phyloP scores from a whole-genome alignment of 2,113 vertebrate genomes.

The Pelodiscus sinensis region DNA sequence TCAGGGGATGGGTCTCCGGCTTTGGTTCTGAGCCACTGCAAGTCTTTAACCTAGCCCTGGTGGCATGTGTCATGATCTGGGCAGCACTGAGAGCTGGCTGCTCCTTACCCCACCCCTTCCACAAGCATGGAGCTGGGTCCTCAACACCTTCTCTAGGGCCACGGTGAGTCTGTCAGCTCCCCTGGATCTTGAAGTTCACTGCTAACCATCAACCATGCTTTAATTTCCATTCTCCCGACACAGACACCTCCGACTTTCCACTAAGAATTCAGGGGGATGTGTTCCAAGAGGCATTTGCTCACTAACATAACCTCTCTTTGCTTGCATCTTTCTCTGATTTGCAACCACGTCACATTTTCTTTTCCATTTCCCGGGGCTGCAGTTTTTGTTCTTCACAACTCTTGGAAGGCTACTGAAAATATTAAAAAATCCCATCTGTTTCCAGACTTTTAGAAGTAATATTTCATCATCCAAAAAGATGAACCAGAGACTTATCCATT shows the following conservation, averaged over 20 bases:
- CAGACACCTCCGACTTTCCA: slow-evolving; percentile 39
- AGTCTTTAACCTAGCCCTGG: too few relatives aligned
- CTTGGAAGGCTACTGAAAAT: neutral
- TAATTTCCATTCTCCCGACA: slow-evolving; percentile 31
- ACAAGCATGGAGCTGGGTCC: too few relatives aligned
- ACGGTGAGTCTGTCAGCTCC: too few relatives aligned
- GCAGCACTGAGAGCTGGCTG: too few relatives aligned
- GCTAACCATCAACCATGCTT: neutral
- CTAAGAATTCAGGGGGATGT: neutral
- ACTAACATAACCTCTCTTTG: slow-evolving; percentile 1
- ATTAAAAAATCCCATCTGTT: neutral
- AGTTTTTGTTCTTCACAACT: neutral
- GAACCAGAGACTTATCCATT: neutral
- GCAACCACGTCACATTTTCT: neutral
- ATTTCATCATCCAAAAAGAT: neutral
- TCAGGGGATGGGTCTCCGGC: too few relatives aligned
- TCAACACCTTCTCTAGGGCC: too few relatives aligned
- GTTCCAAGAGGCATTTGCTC: neutral
- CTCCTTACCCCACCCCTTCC: too few relatives aligned
- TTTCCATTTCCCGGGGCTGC: slow-evolving; percentile 11
- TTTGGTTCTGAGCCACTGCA: too few relatives aligned
- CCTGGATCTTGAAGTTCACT: slow-evolving; percentile 22
- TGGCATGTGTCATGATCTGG: too few relatives aligned
- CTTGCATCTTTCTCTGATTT: neutral
- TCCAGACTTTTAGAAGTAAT: neutral